A percentile compares a stretch with the other conserved stretches of the same genome.
phyloP scores from a whole-genome alignment of 1,140 invertebrate genomes.

The Sesamia nonagrioides region DNA sequence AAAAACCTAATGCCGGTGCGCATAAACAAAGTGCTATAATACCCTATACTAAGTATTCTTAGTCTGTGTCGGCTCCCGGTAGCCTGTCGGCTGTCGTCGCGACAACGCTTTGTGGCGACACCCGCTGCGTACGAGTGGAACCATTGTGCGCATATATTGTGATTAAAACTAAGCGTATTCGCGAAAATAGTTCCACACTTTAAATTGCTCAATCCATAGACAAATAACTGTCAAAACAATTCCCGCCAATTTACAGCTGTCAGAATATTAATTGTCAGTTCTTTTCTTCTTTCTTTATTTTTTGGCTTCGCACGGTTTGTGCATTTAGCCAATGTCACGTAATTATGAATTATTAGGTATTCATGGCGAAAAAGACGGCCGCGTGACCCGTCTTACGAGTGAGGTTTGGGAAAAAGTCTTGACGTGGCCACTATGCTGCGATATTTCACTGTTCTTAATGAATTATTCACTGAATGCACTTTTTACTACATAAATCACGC shows the following conservation, averaged over 20 bases:
- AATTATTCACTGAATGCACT: too few relatives aligned
- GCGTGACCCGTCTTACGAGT: too few relatives aligned
- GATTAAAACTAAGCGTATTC: slow-evolving; percentile 40
- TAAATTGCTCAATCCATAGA: background rate
- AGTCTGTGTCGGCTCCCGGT: slow-evolving; percentile 42
- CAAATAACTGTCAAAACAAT: slow-evolving; percentile 16
- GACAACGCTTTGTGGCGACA: slow-evolving; percentile 50
- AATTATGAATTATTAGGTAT: too few relatives aligned
- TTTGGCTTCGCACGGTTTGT: too few relatives aligned
- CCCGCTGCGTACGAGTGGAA: slow-evolving; percentile 42
- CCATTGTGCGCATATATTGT: slow-evolving; percentile 43
- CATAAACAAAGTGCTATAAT: slow-evolving; percentile 28
- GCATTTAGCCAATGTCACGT: too few relatives aligned
- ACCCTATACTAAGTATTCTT: slow-evolving; percentile 38
- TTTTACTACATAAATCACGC: too few relatives aligned
- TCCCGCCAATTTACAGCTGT: slow-evolving; percentile 23
- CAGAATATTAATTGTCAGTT: slow-evolving; percentile 7
- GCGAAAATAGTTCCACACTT: background rate
- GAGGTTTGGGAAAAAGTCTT: too few relatives aligned
- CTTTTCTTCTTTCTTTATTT: background rate
- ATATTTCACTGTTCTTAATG: too few relatives aligned
- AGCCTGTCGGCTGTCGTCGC: slow-evolving; percentile 49
- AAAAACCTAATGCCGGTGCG: slow-evolving; percentile 18
- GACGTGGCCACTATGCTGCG: too few relatives aligned
- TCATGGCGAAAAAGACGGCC: too few relatives aligned